Conservation (phyloP, 2,797 vertebrate genomes). For the Jordanella pulchra region DNA sequence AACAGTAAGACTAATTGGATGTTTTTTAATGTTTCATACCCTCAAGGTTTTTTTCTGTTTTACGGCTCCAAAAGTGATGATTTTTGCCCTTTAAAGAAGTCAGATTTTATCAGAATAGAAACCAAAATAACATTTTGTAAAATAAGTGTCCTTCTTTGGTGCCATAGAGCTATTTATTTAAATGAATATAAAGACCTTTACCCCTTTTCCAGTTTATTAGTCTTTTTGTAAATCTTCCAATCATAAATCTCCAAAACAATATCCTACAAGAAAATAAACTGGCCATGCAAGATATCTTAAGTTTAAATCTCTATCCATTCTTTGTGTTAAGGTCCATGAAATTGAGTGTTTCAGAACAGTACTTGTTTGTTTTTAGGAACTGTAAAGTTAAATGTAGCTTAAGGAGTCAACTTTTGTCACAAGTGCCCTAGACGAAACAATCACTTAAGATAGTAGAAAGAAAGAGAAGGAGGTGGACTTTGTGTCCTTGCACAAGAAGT, state of each 20-base stretch:
- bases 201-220: not conserved
- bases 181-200: slow-evolving; percentile 16
- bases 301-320: slow-evolving; percentile 39
- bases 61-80: not conserved
- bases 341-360: slow-evolving; percentile 48
- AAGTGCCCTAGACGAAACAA: slow-evolving; percentile 75
- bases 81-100: slow-evolving; percentile 19
- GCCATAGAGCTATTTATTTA: slow-evolving; percentile 44
- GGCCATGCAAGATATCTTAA: slow-evolving; percentile 40
- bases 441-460: slow-evolving; percentile 37
- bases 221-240: slow-evolving; percentile 32
- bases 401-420: slow-evolving; percentile 69
- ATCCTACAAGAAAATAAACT: slow-evolving; percentile 41
- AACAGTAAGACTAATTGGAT: not conserved
- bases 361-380: slow-evolving; percentile 27
- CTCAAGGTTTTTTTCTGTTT: not conserved
- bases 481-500: slow-evolving; percentile 57
- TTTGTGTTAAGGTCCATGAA: slow-evolving; percentile 34
- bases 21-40: not conserved
- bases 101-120: slow-evolving; percentile 33
- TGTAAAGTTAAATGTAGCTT: slow-evolving; percentile 61
- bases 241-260: slow-evolving; percentile 23
- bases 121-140: slow-evolving; percentile 11
- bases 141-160: slow-evolving; percentile 33
- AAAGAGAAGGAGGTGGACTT: not conserved